phyloP scores from a whole-genome alignment of 2,113 vertebrate genomes.

The Callionymus lyra region DNA sequence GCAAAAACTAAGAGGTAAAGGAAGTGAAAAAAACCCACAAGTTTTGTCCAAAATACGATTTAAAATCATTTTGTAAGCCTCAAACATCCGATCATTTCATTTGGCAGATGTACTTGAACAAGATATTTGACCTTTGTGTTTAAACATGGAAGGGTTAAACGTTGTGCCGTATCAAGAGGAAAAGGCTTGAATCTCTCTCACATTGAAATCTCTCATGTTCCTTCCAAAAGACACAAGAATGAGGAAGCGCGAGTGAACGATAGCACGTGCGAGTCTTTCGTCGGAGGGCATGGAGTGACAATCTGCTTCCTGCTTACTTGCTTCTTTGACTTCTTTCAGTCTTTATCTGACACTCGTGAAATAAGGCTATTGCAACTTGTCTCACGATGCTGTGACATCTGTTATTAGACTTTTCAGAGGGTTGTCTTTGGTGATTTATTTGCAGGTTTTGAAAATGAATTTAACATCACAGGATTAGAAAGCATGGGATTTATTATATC shows the following conservation, averaged over 20 bases:
- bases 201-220: too few species aligned
- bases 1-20: too few species aligned
- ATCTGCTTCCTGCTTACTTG: constrained; percentile 17
- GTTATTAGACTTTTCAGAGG: constrained; percentile 55
- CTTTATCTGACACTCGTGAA: constrained; percentile 51
- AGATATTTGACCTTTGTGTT: too few species aligned
- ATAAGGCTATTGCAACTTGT: constrained; percentile 44
- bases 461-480: constrained; percentile 69
- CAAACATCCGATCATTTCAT: neutral
- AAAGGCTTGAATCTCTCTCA: too few species aligned
- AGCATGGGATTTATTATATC: constrained; percentile 64
- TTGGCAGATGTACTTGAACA: too few species aligned
- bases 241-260: neutral
- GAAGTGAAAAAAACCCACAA: too few species aligned
- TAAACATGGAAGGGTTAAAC: too few species aligned
- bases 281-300: neutral
- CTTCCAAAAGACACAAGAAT: too few species aligned
- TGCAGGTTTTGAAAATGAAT: constrained; percentile 69
- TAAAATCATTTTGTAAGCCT: neutral
- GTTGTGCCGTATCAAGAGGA: too few species aligned
- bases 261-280: neutral
- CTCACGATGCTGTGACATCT: constrained; percentile 50
- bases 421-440: constrained; percentile 62
- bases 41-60: too few species aligned
- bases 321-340: constrained; percentile 32